A percentile compares a stretch with the other conserved stretches of the same genome.
Evolutionary conservation across 2,797 vertebrate species (phyloP).

Genomic region (Channallabes apus): DNA sequence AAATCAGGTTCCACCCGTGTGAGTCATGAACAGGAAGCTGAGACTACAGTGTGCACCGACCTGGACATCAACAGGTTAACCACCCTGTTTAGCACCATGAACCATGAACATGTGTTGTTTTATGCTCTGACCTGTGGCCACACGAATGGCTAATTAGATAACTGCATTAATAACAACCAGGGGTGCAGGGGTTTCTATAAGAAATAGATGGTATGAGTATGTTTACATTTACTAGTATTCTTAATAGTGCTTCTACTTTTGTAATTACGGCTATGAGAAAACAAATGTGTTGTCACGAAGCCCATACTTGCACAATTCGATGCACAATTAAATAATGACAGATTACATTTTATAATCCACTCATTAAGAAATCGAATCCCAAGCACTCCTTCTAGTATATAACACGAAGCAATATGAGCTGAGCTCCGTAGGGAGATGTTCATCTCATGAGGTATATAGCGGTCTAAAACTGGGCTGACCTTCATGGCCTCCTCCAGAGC

Average conservation of each 20-base stretch:
- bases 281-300: neutral
- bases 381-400: neutral
- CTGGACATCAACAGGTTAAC: too few species aligned
- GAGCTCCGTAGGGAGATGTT: neutral
- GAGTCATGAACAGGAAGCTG: neutral
- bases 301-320: neutral
- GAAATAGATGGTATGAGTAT: neutral
- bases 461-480: constrained; percentile 65
- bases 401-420: neutral
- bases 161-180: neutral
- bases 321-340: neutral
- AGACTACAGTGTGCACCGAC: neutral
- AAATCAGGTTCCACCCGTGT: neutral
- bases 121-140: neutral
- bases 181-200: neutral
- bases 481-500: constrained; percentile 88
- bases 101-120: neutral
- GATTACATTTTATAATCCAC: neutral
- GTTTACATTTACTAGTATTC: neutral
- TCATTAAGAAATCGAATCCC: neutral
- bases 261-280: neutral
- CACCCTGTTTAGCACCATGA: neutral
- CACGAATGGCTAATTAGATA: neutral
- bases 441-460: neutral
- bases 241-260: neutral